Percentiles rank a stretch among this genome's conserved stretches.
phyloP scores from a whole-genome alignment of 2,888 invertebrate species.

The Nineta flava region DNA sequence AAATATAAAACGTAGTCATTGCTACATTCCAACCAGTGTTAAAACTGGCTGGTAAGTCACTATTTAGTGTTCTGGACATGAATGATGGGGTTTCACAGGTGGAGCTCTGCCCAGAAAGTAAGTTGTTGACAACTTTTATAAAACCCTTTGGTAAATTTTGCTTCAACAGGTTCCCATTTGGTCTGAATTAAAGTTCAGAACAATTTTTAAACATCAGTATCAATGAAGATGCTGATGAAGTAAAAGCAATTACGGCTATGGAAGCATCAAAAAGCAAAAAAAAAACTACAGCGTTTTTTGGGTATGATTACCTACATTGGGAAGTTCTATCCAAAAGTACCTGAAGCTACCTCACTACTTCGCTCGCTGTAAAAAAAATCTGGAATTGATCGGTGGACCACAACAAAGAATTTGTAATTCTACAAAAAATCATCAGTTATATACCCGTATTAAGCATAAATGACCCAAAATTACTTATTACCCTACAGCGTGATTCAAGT shows the following conservation, averaged over 20 bases:
- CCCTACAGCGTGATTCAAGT: background rate
- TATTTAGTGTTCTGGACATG: too few relatives aligned
- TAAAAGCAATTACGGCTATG: slow-evolving; percentile 13
- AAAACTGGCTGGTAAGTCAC: too few relatives aligned
- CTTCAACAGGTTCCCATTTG: too few relatives aligned
- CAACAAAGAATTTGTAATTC: slow-evolving; percentile 11
- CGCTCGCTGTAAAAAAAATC: slow-evolving; percentile 11
- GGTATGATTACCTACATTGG: slow-evolving; percentile 14
- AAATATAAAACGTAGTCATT: too few relatives aligned
- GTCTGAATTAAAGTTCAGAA: too few relatives aligned
- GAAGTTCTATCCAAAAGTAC: slow-evolving; percentile 15
- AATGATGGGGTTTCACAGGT: too few relatives aligned
- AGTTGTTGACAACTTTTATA: too few relatives aligned
- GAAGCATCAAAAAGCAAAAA: slow-evolving; percentile 11
- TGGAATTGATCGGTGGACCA: slow-evolving; percentile 12
- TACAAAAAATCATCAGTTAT: slow-evolving; percentile 13
- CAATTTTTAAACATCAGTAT: too few relatives aligned
- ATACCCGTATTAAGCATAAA: slow-evolving; percentile 8
- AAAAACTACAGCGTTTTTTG: slow-evolving; percentile 13
- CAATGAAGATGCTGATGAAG: slow-evolving; percentile 4
- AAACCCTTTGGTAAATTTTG: too few relatives aligned
- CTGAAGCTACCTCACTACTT: slow-evolving; percentile 12
- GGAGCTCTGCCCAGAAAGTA: too few relatives aligned
- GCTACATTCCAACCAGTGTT: too few relatives aligned
- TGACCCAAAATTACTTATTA: background rate